Evolutionary conservation across 1,140 invertebrate genomes (phyloP), one percentile per base, ranked within the genome.

Genomic region (Leptinotarsa defecta): DNA sequence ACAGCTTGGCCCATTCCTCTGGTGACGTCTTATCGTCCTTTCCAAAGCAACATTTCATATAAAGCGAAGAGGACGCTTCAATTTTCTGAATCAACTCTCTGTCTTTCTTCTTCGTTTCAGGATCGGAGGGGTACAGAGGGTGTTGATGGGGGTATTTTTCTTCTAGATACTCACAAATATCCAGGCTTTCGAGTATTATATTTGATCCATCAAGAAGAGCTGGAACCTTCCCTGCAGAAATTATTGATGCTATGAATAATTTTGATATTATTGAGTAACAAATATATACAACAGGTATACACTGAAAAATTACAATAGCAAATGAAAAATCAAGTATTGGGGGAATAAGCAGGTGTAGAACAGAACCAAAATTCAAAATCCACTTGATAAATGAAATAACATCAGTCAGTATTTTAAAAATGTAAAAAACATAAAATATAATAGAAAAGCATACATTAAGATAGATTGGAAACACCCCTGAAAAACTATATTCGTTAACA

Each of bases 111-210:
- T 91, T 93, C 24, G 88, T 86, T 61, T 93, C 87, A 13, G 94
- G 92, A 85, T 96, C 92, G 17, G 86, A 86, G 4, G 94, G 89
- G 80, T 92, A 89, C 0, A 97, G 85, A 27, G 89, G 90, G 17
- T 89, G 86, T 57, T 93, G 81, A 34, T 6, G 6, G 1, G 91
- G 89, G 86, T 94, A 95, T 63, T 89, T 89, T 74, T 96, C 94
- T 82, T 98, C 94, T 48, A 98, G 83, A 84, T 94, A 97, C 81
- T 97, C 94, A 64, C 91, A 90, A 69, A 94, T 92, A 20, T 96
- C 89, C 43, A 95, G 83, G 79, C 94, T 96, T 86, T 97, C 96
- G 74, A 91, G 93, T 1, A 96, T 84, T 8, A 91, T 86, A 64
- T 92, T 88, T 57, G 86, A 87, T 48, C 91, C 91, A 52, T 89